A percentile compares a stretch with the other conserved stretches of the same genome.
These are phyloP conservation scores for Spilogale gracilis DNA, from an alignment of 2,113 vertebrate species.

Conservation along the genomic window DNA sequence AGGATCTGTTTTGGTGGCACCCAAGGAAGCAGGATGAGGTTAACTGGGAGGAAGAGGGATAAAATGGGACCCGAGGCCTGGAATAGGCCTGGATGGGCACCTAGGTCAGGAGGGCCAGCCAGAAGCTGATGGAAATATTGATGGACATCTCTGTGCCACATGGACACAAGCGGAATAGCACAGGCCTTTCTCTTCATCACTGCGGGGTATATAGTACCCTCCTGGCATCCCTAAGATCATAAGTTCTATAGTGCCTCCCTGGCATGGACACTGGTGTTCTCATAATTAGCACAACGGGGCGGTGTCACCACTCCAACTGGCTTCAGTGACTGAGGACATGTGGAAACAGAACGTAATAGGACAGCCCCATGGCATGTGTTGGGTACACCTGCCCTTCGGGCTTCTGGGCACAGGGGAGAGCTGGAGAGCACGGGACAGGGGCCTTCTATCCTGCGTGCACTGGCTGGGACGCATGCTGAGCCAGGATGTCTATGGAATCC, in stretches of 20 bases:
- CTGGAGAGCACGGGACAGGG: background rate
- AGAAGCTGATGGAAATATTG: background rate
- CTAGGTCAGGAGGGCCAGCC: background rate
- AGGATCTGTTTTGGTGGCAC: background rate
- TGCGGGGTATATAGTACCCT: accelerated
- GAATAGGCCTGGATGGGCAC: background rate
- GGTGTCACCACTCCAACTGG: background rate
- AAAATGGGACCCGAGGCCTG: background rate
- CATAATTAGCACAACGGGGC: background rate
- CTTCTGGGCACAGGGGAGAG: background rate
- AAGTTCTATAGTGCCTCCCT: background rate
- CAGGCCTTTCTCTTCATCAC: background rate
- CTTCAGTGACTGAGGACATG: background rate
- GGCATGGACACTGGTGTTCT: background rate
- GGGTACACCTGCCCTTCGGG: background rate
- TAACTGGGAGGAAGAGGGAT: background rate
- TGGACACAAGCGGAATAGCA: background rate
- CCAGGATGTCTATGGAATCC: background rate
- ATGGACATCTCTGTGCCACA: accelerated
- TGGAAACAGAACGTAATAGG: background rate
- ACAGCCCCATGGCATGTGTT: background rate
- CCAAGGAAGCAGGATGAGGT: background rate
- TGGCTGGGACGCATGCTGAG: background rate
- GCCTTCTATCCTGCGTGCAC: background rate
- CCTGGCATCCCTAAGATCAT: background rate